Conservation (phyloP, 2,888 invertebrate species). For the Hydrotaea cyrtoneurina region DNA sequence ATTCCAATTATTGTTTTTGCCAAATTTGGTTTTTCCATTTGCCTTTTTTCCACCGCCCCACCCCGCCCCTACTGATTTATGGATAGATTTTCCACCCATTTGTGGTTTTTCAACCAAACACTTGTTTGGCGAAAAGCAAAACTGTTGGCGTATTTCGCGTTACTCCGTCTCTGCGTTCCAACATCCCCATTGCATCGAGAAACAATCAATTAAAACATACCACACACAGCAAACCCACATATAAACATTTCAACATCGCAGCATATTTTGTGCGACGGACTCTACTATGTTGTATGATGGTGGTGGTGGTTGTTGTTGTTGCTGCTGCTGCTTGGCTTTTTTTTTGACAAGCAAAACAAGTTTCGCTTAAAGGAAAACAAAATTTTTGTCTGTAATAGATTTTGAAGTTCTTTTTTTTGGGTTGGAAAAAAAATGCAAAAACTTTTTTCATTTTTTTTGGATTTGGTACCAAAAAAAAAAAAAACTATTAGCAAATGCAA, state of each 20-base stretch:
- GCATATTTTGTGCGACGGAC: constrained; percentile 18
- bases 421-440: not conserved
- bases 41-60: too few relatives aligned
- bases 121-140: constrained; percentile 46
- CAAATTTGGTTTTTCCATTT: too few relatives aligned
- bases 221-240: constrained; percentile 62
- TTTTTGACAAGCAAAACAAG: constrained; percentile 49
- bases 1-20: not conserved
- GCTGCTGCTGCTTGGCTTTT: not conserved
- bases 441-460: constrained; percentile 52
- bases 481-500: constrained; percentile 25
- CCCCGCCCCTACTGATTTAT: not conserved
- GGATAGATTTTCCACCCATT: constrained; percentile 4
- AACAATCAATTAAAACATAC: constrained; percentile 65
- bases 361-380: constrained; percentile 43
- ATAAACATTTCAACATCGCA: constrained; percentile 61
- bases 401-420: constrained; percentile 40
- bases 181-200: not conserved
- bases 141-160: constrained; percentile 45
- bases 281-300: not conserved
- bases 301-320: too few relatives aligned
- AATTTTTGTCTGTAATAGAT: constrained; percentile 1
- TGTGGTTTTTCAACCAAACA: constrained; percentile 37
- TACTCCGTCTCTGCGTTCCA: not conserved
- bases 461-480: too few relatives aligned